phyloP scores from a whole-genome alignment of 2,888 invertebrate species.

The Synanthedon myopaeformis region DNA sequence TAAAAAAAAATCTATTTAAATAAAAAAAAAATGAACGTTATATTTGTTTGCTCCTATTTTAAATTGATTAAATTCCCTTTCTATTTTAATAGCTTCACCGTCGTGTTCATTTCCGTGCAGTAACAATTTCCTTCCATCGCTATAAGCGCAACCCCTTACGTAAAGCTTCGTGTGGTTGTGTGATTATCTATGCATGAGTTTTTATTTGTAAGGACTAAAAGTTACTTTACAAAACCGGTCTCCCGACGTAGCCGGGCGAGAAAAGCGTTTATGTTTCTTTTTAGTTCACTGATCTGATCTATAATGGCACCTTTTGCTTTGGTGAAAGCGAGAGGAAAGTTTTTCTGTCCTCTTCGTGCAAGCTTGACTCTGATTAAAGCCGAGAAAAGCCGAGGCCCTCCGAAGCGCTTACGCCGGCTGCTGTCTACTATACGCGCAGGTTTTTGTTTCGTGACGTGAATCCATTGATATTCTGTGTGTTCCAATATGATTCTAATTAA shows the following conservation, averaged over 20 bases:
- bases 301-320: conserved; percentile 4
- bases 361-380: conserved; percentile 2
- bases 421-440: conserved; percentile 30
- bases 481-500: no score
- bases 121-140: conserved; percentile 54
- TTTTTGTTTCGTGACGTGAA: conserved; percentile 43
- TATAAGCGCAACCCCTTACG: conserved; percentile 27
- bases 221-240: conserved; percentile 54
- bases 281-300: conserved; percentile 50
- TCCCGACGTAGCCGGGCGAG: conserved; percentile 40
- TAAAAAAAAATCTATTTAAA: neutral
- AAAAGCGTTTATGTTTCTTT: conserved; percentile 52
- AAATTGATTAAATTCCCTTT: conserved; percentile 23
- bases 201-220: conserved; percentile 52
- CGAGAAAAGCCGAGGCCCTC: conserved; percentile 33
- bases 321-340: conserved; percentile 33
- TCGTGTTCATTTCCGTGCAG: conserved; percentile 53
- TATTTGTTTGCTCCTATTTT: neutral
- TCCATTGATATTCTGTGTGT: conserved; percentile 47
- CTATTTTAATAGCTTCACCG: conserved; percentile 29
- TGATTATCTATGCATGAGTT: conserved; percentile 56
- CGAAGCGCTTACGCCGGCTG: conserved; percentile 42
- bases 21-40: neutral
- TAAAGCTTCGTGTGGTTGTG: conserved; percentile 31
- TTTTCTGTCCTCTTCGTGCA: conserved; percentile 21